phyloP scores from a whole-genome alignment of 2,888 invertebrate species.

The Diogma glabrata region DNA sequence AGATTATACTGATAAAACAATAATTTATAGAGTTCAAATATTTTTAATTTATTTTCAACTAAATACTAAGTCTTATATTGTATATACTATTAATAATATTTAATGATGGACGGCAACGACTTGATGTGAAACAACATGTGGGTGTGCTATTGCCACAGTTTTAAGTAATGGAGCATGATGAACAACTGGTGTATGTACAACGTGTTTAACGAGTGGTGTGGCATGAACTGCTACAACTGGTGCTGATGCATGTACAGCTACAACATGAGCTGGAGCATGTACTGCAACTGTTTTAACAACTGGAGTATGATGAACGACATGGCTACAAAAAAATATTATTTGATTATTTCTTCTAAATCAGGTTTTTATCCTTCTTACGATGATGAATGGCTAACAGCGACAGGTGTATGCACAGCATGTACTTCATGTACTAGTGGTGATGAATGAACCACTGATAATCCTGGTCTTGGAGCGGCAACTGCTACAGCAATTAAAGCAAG shows the following conservation, averaged over 20 bases:
- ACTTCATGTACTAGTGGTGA: conserved; percentile 23
- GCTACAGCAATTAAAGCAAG: conserved; percentile 32
- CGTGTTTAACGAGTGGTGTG: conserved; percentile 22
- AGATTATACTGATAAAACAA: too few species aligned
- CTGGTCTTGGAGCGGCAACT: conserved; percentile 22
- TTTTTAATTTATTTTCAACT: too few species aligned
- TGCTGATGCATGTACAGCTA: conserved; percentile 22
- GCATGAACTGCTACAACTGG: conserved; percentile 26
- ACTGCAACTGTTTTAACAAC: conserved; percentile 22
- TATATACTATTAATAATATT: too few species aligned
- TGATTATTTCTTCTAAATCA: neutral
- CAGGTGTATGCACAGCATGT: conserved; percentile 17
- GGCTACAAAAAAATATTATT: conserved; percentile 16
- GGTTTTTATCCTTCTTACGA: conserved; percentile 9
- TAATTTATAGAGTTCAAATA: too few species aligned
- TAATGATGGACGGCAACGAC: too few species aligned
- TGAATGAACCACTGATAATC: conserved; percentile 23
- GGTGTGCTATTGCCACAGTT: too few species aligned
- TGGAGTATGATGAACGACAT: conserved; percentile 35
- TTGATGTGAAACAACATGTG: too few species aligned
- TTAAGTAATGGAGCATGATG: too few species aligned
- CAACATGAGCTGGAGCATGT: conserved; percentile 14
- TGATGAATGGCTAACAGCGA: conserved; percentile 14
- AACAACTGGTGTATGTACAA: conserved; percentile 14
- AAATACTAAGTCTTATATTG: too few species aligned